phyloP scores from a whole-genome alignment of 2,888 invertebrate genomes.

The Lydus trimaculatus region DNA sequence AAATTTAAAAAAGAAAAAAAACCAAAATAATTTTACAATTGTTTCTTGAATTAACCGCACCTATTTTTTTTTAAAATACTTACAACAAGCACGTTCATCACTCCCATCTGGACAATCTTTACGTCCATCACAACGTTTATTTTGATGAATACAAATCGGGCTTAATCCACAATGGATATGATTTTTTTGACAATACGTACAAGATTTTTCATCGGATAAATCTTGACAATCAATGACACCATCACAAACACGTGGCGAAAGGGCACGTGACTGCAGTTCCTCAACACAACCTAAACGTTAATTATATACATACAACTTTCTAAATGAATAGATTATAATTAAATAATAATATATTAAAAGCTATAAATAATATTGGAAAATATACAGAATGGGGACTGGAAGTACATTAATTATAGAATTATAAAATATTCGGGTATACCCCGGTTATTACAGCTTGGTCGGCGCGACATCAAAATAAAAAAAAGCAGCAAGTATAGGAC shows the following conservation, averaged over 20 bases:
- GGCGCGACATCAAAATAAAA: too few relatives aligned
- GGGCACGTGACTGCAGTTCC: conserved; percentile 75
- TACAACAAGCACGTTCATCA: conserved; percentile 86
- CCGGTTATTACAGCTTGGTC: too few relatives aligned
- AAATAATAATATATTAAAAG: conserved; percentile 15
- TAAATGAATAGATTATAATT: not conserved
- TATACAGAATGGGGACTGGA: not conserved
- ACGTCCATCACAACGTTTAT: conserved; percentile 81
- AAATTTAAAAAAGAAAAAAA: conserved; percentile 19
- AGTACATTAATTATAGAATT: too few relatives aligned
- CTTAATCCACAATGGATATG: conserved; percentile 82
- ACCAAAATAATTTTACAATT: too few relatives aligned
- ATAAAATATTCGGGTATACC: too few relatives aligned
- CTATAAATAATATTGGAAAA: conserved; percentile 11
- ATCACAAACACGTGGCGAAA: conserved; percentile 83
- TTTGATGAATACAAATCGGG: conserved; percentile 74
- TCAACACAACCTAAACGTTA: conserved; percentile 71
- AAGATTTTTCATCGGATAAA: conserved; percentile 80
- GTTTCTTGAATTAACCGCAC: too few relatives aligned
- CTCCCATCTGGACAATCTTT: conserved; percentile 86
- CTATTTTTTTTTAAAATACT: too few relatives aligned
- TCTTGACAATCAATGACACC: conserved; percentile 87
- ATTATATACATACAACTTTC: not conserved
- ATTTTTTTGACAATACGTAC: conserved; percentile 78
- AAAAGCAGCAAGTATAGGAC: too few relatives aligned